Percentiles rank a stretch among this genome's conserved stretches.
These are phyloP conservation scores for Tychaedon coryphoeus DNA, from an alignment of 2,113 vertebrate species.

Conservation along the genomic window DNA sequence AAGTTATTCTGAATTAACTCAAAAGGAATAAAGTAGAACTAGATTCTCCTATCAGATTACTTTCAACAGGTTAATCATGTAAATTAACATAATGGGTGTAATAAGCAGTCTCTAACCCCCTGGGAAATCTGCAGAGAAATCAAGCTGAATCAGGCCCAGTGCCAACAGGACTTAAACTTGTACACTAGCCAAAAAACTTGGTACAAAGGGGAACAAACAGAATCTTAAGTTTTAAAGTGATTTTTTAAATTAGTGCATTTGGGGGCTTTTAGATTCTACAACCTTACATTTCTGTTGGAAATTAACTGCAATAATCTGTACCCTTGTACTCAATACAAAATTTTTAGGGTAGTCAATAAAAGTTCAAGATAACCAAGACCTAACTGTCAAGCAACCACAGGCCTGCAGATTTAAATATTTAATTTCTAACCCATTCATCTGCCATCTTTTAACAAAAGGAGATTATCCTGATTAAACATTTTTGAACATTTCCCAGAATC, in stretches of 20 bases:
- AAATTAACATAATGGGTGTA: constrained; percentile 1
- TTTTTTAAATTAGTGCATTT: not conserved
- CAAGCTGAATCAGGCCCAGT: not conserved
- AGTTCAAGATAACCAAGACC: not conserved
- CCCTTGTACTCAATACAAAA: not conserved
- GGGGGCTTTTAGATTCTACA: not conserved
- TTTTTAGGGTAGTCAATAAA: not conserved
- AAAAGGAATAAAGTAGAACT: constrained; percentile 9
- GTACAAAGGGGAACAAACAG: not conserved
- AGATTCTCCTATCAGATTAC: constrained; percentile 14
- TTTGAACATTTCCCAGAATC: not conserved
- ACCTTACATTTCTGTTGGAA: not conserved
- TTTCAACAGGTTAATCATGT: constrained; percentile 9
- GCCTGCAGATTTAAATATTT: not conserved
- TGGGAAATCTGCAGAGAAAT: not conserved
- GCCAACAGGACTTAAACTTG: not conserved
- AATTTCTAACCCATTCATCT: not conserved
- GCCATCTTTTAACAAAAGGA: not conserved
- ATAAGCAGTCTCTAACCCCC: not conserved
- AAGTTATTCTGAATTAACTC: constrained; percentile 1
- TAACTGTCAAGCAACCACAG: not conserved
- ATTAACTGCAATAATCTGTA: not conserved
- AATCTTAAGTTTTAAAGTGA: not conserved
- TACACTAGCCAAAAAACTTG: not conserved
- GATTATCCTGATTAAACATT: not conserved